Evolutionary conservation across 2,113 vertebrate genomes (phyloP).

Genomic region (Paedocypris sp.): DNA sequence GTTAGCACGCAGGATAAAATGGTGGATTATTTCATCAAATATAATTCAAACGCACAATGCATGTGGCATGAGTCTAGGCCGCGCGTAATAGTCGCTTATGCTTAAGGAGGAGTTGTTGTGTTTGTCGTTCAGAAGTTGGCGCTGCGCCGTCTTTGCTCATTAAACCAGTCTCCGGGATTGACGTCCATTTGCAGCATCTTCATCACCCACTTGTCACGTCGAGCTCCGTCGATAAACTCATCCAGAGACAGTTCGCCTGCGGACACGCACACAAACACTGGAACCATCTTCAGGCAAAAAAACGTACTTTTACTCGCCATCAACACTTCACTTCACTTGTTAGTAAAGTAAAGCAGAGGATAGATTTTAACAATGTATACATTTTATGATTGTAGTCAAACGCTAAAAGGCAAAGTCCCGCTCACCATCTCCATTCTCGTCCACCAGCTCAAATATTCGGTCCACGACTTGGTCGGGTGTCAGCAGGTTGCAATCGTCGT

Average conservation of each 20-base stretch:
- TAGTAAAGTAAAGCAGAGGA: background rate
- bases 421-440: constrained; percentile 90
- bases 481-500: constrained; percentile 66
- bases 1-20: too few relatives aligned
- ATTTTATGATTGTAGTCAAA: background rate
- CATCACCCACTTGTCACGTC: constrained; percentile 91
- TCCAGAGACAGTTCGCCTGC: constrained; percentile 83
- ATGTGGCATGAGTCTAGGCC: too few relatives aligned
- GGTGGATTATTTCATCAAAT: too few relatives aligned
- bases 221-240: constrained; percentile 83
- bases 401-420: background rate
- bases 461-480: constrained; percentile 87
- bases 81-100: too few relatives aligned
- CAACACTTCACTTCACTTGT: background rate
- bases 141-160: constrained; percentile 61
- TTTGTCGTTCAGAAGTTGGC: constrained; percentile 15
- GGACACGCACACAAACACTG: background rate
- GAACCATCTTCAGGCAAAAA: background rate
- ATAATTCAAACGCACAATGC: too few relatives aligned
- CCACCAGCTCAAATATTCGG: constrained; percentile 89
- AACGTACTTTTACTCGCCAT: background rate
- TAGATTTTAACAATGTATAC: background rate
- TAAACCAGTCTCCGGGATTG: constrained; percentile 77
- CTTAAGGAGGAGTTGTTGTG: background rate
- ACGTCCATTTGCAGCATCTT: constrained; percentile 92